These are phyloP conservation scores for Catocala fraxini DNA, from an alignment of 2,888 invertebrate species.

Conservation along the genomic window DNA sequence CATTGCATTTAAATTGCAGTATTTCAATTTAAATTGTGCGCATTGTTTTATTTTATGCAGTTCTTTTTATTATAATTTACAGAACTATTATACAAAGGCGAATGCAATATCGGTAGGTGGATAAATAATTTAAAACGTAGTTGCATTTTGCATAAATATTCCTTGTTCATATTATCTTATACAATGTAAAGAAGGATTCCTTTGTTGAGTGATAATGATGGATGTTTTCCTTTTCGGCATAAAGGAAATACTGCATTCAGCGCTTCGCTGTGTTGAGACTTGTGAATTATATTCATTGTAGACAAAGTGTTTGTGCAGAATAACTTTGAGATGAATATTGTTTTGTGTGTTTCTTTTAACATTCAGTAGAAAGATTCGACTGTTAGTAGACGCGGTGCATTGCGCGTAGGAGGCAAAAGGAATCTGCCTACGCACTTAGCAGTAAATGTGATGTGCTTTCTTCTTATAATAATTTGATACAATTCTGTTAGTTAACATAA, in stretches of 20 bases:
- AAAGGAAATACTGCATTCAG: constrained; percentile 16
- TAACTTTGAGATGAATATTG: not conserved
- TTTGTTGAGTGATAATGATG: constrained; percentile 26
- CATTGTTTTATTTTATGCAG: too few relatives aligned
- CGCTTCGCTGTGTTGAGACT: constrained; percentile 4
- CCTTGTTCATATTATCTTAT: constrained; percentile 1
- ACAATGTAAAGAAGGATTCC: constrained; percentile 10
- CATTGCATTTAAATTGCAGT: too few relatives aligned
- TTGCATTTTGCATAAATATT: not conserved
- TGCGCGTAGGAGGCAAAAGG: too few relatives aligned
- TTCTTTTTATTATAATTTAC: too few relatives aligned
- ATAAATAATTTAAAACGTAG: not conserved
- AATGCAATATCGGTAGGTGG: not conserved
- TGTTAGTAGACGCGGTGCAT: too few relatives aligned
- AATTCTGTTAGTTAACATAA: too few relatives aligned
- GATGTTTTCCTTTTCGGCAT: constrained; percentile 22
- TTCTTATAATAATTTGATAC: too few relatives aligned
- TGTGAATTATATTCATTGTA: constrained; percentile 22
- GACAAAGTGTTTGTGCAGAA: constrained; percentile 7
- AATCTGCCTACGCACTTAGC: too few relatives aligned
- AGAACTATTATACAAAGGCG: not conserved
- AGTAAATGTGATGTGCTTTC: too few relatives aligned
- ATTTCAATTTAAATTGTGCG: too few relatives aligned
- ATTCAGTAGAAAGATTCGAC: too few relatives aligned
- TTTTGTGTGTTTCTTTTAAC: too few relatives aligned